Evolutionary conservation across 2,888 invertebrate genomes (phyloP).

Genomic region (Dryococelus australis): DNA sequence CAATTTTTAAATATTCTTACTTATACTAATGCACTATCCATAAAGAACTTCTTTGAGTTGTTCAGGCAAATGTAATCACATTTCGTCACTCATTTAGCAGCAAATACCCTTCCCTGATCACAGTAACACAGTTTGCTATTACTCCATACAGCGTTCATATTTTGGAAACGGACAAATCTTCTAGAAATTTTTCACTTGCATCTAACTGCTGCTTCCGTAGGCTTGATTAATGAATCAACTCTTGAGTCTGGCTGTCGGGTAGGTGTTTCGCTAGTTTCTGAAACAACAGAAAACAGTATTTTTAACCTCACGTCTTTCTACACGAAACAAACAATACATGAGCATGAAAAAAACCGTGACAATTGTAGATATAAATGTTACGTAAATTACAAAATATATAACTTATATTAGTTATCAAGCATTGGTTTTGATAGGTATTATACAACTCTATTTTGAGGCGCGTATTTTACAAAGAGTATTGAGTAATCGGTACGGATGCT

Average conservation of each 20-base stretch:
- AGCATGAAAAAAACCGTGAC: no score
- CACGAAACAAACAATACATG: no score
- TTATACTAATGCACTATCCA: neutral
- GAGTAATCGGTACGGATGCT: no score
- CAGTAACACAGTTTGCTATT: neutral
- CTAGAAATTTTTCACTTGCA: neutral
- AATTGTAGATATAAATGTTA: no score
- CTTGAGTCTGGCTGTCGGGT: neutral
- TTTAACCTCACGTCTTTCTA: no score
- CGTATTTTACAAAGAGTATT: no score
- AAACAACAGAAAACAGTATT: neutral
- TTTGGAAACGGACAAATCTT: neutral
- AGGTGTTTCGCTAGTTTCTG: neutral
- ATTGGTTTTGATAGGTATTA: no score
- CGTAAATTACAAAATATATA: no score
- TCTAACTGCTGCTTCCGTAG: neutral
- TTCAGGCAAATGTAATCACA: neutral
- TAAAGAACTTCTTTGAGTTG: neutral
- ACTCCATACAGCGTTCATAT: neutral
- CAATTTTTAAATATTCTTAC: neutral
- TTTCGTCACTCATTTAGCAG: neutral
- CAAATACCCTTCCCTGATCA: neutral
- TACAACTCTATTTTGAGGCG: no score
- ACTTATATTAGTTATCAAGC: no score
- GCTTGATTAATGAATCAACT: neutral